Evolutionary conservation across 2,888 invertebrate species (phyloP).

Genomic region (Atrina japonica): DNA sequence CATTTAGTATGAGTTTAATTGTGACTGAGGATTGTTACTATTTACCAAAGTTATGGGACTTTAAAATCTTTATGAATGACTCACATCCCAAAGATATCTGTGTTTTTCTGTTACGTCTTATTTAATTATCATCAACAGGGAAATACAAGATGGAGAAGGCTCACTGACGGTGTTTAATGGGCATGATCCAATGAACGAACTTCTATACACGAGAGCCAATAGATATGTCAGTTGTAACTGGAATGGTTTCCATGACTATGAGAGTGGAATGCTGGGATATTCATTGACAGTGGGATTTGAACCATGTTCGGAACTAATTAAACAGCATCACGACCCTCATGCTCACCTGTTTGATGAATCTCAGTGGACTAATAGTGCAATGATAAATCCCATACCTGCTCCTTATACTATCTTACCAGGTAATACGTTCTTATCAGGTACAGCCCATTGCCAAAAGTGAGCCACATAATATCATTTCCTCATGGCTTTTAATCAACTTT

Average conservation of each 20-base stretch:
- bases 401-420: conserved; percentile 26
- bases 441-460: too few species aligned
- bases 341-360: conserved; percentile 57
- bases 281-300: conserved; percentile 55
- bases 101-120: conserved; percentile 1
- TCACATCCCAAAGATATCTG: too few species aligned
- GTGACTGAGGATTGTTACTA: too few species aligned
- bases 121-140: conserved; percentile 18
- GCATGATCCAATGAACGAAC: conserved; percentile 45
- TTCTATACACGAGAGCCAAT: conserved; percentile 60
- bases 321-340: conserved; percentile 67
- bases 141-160: conserved; percentile 55
- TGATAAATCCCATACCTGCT: conserved; percentile 35
- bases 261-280: conserved; percentile 64
- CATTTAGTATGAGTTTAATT: conserved; percentile 3
- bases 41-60: too few species aligned
- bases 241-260: conserved; percentile 70
- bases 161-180: conserved; percentile 64
- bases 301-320: conserved; percentile 56
- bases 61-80: too few species aligned
- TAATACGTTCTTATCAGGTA: too few species aligned
- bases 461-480: neutral
- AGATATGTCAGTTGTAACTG: conserved; percentile 62
- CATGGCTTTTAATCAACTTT: neutral
- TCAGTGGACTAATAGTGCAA: conserved; percentile 63